These are phyloP conservation scores for Anoplophora glabripennis DNA, from an alignment of 1,140 invertebrate species.

Conservation along the genomic window DNA sequence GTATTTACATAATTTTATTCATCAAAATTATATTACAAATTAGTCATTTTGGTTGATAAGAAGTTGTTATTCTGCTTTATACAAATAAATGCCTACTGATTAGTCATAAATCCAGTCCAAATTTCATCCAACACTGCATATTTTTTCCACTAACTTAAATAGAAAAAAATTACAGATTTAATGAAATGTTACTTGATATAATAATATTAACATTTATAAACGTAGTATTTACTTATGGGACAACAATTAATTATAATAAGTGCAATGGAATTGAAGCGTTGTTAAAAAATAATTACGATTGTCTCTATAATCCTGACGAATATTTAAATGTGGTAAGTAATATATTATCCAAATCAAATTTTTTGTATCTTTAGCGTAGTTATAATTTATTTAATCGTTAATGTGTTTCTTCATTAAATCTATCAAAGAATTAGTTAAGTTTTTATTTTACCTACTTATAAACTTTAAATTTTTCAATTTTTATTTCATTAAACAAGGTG, in stretches of 20 bases:
- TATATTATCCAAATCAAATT: not conserved
- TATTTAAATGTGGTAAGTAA: constrained; percentile 12
- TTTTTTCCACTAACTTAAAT: not conserved
- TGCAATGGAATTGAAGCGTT: not conserved
- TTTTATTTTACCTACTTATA: too few relatives aligned
- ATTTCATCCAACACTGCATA: too few relatives aligned
- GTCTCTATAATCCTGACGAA: constrained; percentile 9
- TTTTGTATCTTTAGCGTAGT: not conserved
- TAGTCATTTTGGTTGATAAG: too few relatives aligned
- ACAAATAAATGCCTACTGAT: too few relatives aligned
- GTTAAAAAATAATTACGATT: not conserved
- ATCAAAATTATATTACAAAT: too few relatives aligned
- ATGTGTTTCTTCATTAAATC: too few relatives aligned
- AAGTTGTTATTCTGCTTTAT: too few relatives aligned
- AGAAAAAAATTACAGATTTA: not conserved
- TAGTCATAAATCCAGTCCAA: too few relatives aligned
- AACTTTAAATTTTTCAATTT: too few relatives aligned
- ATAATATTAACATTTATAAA: not conserved
- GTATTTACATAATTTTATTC: too few relatives aligned
- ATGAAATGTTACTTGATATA: not conserved
- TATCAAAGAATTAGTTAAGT: too few relatives aligned
- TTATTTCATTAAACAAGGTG: too few relatives aligned
- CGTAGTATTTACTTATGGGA: not conserved
- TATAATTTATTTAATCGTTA: not conserved
- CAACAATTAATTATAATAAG: not conserved